phyloP scores from a whole-genome alignment of 2,888 invertebrate genomes.

The Nomada ruficornis region DNA sequence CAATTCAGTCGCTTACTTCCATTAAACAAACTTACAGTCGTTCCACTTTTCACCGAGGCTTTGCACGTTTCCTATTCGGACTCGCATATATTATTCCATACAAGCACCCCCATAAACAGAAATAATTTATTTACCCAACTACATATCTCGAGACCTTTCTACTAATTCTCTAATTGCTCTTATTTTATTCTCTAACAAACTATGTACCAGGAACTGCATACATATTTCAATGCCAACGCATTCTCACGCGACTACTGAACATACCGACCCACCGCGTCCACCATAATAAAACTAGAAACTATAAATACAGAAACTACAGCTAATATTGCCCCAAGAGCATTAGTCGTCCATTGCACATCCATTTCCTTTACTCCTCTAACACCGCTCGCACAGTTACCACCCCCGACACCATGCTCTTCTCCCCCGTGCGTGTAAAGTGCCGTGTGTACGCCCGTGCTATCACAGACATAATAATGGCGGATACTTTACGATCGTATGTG shows the following conservation, averaged over 20 bases:
- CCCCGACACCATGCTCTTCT: neutral
- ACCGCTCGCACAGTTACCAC: neutral
- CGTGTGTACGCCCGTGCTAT: conserved; percentile 49
- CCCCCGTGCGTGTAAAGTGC: conserved; percentile 54
- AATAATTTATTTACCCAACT: neutral
- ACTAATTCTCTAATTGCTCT: neutral
- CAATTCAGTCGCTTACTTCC: neutral
- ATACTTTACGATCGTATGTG: conserved; percentile 66
- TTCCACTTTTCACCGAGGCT: no score
- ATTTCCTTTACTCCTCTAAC: neutral
- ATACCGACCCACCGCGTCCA: no score
- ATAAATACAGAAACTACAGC: neutral
- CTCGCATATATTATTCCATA: neutral
- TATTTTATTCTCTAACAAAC: neutral
- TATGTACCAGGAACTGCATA: neutral
- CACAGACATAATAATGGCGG: conserved; percentile 65
- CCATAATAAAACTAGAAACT: neutral
- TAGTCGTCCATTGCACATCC: conserved; percentile 9
- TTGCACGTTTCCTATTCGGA: neutral
- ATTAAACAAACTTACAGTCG: neutral
- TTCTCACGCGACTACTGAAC: no score
- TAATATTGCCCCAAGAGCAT: neutral
- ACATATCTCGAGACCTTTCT: neutral
- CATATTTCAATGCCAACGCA: no score
- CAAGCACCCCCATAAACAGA: neutral